A percentile compares a stretch with the other conserved stretches of the same genome.
phyloP scores from a whole-genome alignment of 1,140 invertebrate species.

The Pachypeltis micranthus region DNA sequence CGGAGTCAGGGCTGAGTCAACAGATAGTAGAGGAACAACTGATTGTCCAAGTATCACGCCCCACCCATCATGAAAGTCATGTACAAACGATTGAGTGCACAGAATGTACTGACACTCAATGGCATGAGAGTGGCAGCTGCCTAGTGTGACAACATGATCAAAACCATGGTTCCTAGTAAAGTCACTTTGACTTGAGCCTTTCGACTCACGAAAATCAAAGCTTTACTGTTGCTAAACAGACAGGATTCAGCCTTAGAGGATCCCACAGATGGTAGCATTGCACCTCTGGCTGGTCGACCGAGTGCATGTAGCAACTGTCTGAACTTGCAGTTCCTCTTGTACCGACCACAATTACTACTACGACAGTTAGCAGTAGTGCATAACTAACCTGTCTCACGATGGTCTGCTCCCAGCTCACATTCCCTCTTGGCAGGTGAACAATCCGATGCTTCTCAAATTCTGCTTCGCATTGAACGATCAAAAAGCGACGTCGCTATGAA shows the following conservation, averaged over 20 bases:
- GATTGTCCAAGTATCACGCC: constrained; percentile 48
- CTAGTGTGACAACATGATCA: neutral
- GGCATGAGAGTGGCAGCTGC: neutral
- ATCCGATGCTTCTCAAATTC: constrained; percentile 72
- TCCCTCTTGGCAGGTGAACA: constrained; percentile 63
- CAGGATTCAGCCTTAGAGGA: constrained; percentile 66
- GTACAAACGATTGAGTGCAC: constrained; percentile 40
- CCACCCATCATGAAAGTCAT: constrained; percentile 47
- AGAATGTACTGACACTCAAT: neutral
- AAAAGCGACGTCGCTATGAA: constrained; percentile 74
- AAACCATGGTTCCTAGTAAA: constrained; percentile 16
- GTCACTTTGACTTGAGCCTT: constrained; percentile 41
- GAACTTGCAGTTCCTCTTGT: constrained; percentile 70
- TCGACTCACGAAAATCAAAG: constrained; percentile 40
- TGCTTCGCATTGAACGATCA: constrained; percentile 76
- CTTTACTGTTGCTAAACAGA: constrained; percentile 44
- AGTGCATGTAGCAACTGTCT: constrained; percentile 64
- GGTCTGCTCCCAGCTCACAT: constrained; percentile 64
- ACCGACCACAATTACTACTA: constrained; percentile 51
- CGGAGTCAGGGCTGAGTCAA: constrained; percentile 40
- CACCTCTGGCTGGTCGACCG: constrained; percentile 50
- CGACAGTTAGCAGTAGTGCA: constrained; percentile 47
- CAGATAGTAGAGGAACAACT: constrained; percentile 38
- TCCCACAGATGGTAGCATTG: constrained; percentile 69
- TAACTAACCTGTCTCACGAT: constrained; percentile 72